Evolutionary conservation across 2,888 invertebrate species (phyloP).

Genomic region (Bombyx huttoni): DNA sequence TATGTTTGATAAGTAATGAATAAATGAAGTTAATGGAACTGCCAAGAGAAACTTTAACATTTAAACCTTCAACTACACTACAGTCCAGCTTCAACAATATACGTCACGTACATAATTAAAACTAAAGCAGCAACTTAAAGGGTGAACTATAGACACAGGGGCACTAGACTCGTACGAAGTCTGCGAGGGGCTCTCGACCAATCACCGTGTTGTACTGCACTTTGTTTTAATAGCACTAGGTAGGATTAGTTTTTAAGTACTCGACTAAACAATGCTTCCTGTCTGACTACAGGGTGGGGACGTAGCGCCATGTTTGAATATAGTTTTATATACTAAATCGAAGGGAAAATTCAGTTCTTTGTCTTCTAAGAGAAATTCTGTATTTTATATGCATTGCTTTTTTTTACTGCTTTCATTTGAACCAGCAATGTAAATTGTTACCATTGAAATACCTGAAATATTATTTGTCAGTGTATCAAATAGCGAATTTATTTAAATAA

Average conservation of each 20-base stretch:
- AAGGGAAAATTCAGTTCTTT: too few species aligned
- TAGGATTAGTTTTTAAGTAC: slow-evolving; percentile 65
- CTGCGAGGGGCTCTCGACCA: slow-evolving; percentile 38
- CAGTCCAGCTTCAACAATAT: not conserved
- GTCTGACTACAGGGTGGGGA: slow-evolving; percentile 25
- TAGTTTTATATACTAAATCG: slow-evolving; percentile 2
- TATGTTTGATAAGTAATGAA: too few species aligned
- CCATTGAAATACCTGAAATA: too few species aligned
- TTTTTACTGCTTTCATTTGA: too few species aligned
- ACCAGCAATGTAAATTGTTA: too few species aligned
- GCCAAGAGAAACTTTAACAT: too few species aligned
- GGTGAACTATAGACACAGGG: slow-evolving; percentile 11
- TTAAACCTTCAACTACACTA: too few species aligned
- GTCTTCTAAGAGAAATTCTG: too few species aligned
- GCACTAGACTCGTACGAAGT: slow-evolving; percentile 19
- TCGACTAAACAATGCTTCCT: slow-evolving; percentile 48
- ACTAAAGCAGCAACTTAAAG: slow-evolving; percentile 3
- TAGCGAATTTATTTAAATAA: too few species aligned
- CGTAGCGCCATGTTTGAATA: slow-evolving; percentile 37
- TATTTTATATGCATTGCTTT: too few species aligned
- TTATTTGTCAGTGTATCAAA: too few species aligned
- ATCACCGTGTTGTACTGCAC: slow-evolving; percentile 44
- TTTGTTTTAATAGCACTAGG: slow-evolving; percentile 64
- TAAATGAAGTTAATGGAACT: too few species aligned
- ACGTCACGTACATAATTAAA: not conserved